Base-by-base conservation (phyloP, 2,113 vertebrate genomes). In the Rhinogobius similis region DNA sequence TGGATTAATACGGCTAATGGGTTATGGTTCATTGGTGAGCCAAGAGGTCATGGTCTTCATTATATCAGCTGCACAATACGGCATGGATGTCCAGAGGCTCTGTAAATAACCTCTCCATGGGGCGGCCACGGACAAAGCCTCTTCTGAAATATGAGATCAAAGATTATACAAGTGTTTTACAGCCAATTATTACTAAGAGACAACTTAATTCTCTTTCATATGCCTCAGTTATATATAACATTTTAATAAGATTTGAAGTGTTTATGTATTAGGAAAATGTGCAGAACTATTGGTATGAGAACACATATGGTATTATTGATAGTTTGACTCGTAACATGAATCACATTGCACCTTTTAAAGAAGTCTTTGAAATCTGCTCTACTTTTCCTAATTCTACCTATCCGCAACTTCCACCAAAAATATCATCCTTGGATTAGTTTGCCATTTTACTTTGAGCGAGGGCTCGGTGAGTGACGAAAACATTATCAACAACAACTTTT, bases 11-110 rank as follows among this genome's bases (percentile, higher is more conserved):
- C 72, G 27, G 64, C 44, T 83, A 78, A 82, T 68, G 53, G 73
- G 61, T 43, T 52, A 3, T 21, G 77, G 52, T 65, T 71, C 27
- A 24, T 24, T 46, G 66, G 59, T 75, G n/a, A 58, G 66, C 61
- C 72, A 41, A 32, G 53, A 73, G 72, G 58, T 20, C 20, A 5
- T 0, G 44, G 53, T 24, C 63, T 65, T 84, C 67, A 77, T 77
- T 72, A 68, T 69, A 69, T 83, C 65, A 72, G 61, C 58, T 70
- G 71, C 68, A 65, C 80, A 77, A 83, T 79, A 73, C 75, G 67
- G 66, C 73, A 74, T 58, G 32, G 29, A 39, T 48, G 75, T 36
- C 32, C 32, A 36, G 9, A 36, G 32, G 14, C 61, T 75, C 68
- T 2, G 63, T 76, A 72, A 78, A 76, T 73, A 81, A 65, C 67